Evolutionary conservation across 1,140 invertebrate genomes (phyloP).

Genomic region (Eriocheir sinensis): DNA sequence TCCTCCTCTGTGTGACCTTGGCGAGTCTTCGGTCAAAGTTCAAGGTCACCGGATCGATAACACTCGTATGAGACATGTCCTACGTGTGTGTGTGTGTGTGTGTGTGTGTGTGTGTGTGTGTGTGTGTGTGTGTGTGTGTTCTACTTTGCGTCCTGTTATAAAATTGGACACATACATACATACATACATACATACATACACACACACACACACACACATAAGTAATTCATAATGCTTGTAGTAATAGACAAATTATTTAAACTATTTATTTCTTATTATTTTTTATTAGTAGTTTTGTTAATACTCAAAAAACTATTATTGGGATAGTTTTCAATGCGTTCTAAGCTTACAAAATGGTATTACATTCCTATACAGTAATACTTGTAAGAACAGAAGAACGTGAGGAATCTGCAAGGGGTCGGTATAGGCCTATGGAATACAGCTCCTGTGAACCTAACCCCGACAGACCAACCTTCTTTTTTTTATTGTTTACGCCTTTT

Average conservation of each 20-base stretch:
- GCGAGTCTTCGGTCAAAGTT: no score
- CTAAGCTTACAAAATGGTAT: no score
- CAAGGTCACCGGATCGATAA: neutral
- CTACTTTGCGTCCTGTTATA: neutral
- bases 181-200: neutral
- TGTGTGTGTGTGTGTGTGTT: slow-evolving; percentile 25
- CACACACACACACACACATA: neutral
- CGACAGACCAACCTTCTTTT: neutral
- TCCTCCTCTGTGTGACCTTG: no score
- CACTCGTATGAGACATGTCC: neutral
- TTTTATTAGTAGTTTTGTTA: no score
- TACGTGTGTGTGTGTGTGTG: slow-evolving; percentile 17
- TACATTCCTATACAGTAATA: no score
- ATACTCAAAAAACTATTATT: no score
- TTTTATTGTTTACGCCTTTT: neutral
- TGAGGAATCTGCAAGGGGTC: no score
- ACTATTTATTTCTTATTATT: neutral
- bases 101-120: neutral
- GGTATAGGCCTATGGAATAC: no score
- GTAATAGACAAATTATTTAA: neutral
- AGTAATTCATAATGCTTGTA: neutral
- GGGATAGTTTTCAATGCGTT: no score
- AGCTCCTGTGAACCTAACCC: no score
- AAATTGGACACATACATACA: neutral
- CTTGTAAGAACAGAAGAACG: no score